Conservation (phyloP, 2,888 invertebrate genomes). For the Synanthedon myopaeformis region DNA sequence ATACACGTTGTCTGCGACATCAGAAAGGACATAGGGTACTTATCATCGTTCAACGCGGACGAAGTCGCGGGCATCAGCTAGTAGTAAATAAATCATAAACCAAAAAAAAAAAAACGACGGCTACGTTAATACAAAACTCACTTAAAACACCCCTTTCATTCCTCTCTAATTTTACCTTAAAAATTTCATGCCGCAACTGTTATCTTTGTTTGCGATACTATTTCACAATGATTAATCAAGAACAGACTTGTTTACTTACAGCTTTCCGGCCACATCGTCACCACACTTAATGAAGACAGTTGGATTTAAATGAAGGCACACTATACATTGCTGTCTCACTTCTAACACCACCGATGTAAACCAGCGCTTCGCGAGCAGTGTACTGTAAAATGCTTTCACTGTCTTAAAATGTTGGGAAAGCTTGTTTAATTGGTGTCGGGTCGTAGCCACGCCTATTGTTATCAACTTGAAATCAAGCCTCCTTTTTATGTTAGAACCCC, state of each 20-base stretch:
- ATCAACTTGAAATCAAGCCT: constrained; percentile 50
- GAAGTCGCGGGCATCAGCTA: too few relatives aligned
- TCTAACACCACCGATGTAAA: neutral
- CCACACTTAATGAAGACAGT: constrained; percentile 2
- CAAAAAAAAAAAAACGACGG: too few relatives aligned
- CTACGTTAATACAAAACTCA: too few relatives aligned
- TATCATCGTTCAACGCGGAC: too few relatives aligned
- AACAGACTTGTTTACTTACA: constrained; percentile 42
- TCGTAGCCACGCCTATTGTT: constrained; percentile 34
- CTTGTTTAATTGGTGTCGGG: neutral
- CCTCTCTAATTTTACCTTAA: constrained; percentile 22
- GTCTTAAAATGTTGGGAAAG: neutral
- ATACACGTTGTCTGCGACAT: too few relatives aligned
- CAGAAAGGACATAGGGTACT: too few relatives aligned
- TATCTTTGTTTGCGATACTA: constrained; percentile 27
- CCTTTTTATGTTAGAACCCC: constrained; percentile 45
- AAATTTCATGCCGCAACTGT: constrained; percentile 24
- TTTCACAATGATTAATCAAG: constrained; percentile 55
- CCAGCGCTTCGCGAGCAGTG: neutral
- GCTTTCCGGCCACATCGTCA: constrained; percentile 25
- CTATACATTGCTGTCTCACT: neutral
- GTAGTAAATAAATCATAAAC: too few relatives aligned
- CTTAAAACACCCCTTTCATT: neutral
- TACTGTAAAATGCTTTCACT: neutral
- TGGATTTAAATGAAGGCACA: neutral